These are phyloP conservation scores for Caenorhabditis latens DNA, from an alignment of 1,140 invertebrate species.

Conservation along the genomic window DNA sequence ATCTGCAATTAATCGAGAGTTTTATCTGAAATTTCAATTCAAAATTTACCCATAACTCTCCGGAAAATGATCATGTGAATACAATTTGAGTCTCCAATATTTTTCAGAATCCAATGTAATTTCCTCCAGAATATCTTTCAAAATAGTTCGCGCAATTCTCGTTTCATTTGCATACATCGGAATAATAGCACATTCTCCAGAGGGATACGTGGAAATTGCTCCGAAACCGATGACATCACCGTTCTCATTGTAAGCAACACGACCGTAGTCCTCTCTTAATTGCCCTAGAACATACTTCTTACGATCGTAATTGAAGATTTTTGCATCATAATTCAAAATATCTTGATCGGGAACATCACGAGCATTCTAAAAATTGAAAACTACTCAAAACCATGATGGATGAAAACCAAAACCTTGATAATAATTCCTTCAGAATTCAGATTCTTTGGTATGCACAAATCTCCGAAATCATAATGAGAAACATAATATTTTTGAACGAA, in stretches of 20 bases:
- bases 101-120: constrained; percentile 13
- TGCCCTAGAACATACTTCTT: constrained; percentile 21
- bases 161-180: constrained; percentile 20
- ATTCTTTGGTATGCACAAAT: not conserved
- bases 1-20: not conserved
- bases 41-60: constrained; percentile 3
- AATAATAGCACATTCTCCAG: constrained; percentile 21
- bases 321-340: not conserved
- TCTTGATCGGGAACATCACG: constrained; percentile 11
- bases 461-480: constrained; percentile 23
- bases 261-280: constrained; percentile 18
- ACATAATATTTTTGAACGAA: constrained; percentile 5
- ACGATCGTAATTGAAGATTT: constrained; percentile 11
- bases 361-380: constrained; percentile 6
- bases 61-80: constrained; percentile 2
- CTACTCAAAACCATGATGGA: not conserved
- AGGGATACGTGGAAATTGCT: constrained; percentile 10
- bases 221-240: constrained; percentile 10
- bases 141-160: not conserved
- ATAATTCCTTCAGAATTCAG: not conserved
- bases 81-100: constrained; percentile 25
- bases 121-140: constrained; percentile 15
- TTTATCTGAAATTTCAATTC: not conserved
- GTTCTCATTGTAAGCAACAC: constrained; percentile 5
- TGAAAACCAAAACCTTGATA: not conserved